Conservation (phyloP, 2,797 vertebrate species). For the Pyrocephalus nanus region DNA sequence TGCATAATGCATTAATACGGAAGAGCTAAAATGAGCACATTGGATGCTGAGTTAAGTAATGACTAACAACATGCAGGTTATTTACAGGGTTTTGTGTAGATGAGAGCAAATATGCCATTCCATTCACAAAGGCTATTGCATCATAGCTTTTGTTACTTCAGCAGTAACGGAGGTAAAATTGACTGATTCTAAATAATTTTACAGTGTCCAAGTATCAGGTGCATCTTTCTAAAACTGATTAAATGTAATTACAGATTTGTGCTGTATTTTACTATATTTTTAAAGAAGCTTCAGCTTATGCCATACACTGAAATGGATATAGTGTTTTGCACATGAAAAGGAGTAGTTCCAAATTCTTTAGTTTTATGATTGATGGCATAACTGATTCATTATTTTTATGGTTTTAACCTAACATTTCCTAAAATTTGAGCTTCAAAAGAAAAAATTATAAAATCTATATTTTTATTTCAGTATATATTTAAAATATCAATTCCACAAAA, state of each 20-base stretch:
- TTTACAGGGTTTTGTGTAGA: conserved; percentile 29
- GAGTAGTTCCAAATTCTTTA: conserved; percentile 39
- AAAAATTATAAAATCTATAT: neutral
- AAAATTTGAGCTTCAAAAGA: conserved; percentile 13
- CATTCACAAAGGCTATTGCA: neutral
- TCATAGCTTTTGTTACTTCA: neutral
- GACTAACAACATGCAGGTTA: conserved; percentile 43
- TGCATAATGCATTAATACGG: conserved; percentile 3
- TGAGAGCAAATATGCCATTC: neutral
- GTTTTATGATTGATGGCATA: conserved; percentile 40
- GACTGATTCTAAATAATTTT: conserved; percentile 40
- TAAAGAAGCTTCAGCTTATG: conserved; percentile 50
- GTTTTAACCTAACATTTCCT: conserved; percentile 39
- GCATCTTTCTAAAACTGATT: conserved; percentile 52
- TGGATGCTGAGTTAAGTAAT: neutral
- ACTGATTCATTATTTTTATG: conserved; percentile 4
- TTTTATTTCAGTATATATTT: conserved; percentile 36
- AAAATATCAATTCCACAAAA: neutral
- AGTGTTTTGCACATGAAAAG: conserved; percentile 43
- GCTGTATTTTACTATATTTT: conserved; percentile 68
- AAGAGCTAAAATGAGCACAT: conserved; percentile 7
- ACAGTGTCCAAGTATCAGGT: neutral
- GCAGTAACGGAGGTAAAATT: neutral
- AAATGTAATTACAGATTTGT: conserved; percentile 39
- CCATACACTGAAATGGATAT: conserved; percentile 29